A percentile compares a stretch with the other conserved stretches of the same genome.
phyloP scores from a whole-genome alignment of 1,140 invertebrate species.

The Lordiphosa collinella region DNA sequence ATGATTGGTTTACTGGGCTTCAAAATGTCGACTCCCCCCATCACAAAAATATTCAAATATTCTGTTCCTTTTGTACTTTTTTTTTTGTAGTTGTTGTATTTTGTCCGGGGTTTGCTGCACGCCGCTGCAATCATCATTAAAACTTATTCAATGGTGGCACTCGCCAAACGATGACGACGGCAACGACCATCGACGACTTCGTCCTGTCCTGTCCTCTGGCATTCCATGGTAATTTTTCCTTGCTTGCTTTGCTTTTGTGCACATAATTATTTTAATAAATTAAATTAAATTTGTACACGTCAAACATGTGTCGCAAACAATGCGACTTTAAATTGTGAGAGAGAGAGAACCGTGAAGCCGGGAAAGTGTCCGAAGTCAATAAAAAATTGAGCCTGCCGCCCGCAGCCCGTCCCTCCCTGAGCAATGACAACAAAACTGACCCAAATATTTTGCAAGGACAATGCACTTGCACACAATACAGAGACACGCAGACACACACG shows the following conservation, averaged over 20 bases:
- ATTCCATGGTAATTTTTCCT: constrained; percentile 52
- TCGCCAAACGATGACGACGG: not conserved
- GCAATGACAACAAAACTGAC: constrained; percentile 71
- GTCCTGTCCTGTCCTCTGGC: constrained; percentile 14
- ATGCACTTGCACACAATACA: constrained; percentile 70
- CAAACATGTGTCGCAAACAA: constrained; percentile 74
- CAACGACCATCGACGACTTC: constrained; percentile 13
- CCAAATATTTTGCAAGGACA: constrained; percentile 75
- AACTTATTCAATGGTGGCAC: constrained; percentile 67
- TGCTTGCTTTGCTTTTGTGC: constrained; percentile 57
- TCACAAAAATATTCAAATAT: not conserved
- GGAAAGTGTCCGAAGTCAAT: constrained; percentile 40
- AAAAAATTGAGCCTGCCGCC: constrained; percentile 58
- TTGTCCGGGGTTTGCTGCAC: constrained; percentile 51
- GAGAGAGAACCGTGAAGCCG: not conserved
- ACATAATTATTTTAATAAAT: constrained; percentile 77
- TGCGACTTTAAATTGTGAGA: constrained; percentile 65
- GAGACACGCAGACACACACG: constrained; percentile 22
- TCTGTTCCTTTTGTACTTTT: constrained; percentile 2
- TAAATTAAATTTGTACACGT: constrained; percentile 77
- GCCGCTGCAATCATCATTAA: constrained; percentile 77
- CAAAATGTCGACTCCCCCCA: constrained; percentile 7
- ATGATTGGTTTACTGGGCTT: constrained; percentile 8
- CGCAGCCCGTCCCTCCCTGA: constrained; percentile 26
- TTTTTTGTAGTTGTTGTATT: constrained; percentile 31